Evolutionary conservation across 2,113 vertebrate genomes (phyloP).

Genomic region (Campylorhamphus procurvoides): DNA sequence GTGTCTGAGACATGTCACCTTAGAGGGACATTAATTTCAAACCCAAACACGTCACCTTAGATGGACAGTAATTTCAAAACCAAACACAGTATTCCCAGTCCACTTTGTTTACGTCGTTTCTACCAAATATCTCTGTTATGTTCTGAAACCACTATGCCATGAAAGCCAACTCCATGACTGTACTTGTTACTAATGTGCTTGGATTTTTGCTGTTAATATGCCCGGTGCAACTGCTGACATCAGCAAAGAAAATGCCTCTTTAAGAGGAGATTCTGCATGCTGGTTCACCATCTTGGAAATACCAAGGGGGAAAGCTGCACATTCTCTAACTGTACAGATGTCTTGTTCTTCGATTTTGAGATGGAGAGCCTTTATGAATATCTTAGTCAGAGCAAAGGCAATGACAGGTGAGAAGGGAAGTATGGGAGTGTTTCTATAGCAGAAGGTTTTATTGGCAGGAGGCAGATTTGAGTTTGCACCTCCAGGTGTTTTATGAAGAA

Average conservation of each 20-base stretch:
- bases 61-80: background rate
- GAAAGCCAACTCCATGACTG: background rate
- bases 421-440: background rate
- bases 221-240: background rate
- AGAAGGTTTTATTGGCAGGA: background rate
- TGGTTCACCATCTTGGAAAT: background rate
- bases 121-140: accelerated
- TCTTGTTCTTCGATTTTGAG: background rate
- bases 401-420: background rate
- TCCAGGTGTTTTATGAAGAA: background rate
- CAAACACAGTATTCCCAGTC: accelerated
- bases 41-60: background rate
- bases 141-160: background rate
- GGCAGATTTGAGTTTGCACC: background rate
- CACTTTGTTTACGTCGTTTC: accelerated
- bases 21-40: background rate
- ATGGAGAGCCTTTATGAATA: background rate
- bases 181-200: background rate
- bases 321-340: accelerated
- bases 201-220: background rate
- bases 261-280: background rate
- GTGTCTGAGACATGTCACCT: background rate
- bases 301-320: accelerated
- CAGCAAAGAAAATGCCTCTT: background rate
- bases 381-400: background rate